Evolutionary conservation across 2,888 invertebrate species (phyloP).

Genomic region (Pollenia labialis): DNA sequence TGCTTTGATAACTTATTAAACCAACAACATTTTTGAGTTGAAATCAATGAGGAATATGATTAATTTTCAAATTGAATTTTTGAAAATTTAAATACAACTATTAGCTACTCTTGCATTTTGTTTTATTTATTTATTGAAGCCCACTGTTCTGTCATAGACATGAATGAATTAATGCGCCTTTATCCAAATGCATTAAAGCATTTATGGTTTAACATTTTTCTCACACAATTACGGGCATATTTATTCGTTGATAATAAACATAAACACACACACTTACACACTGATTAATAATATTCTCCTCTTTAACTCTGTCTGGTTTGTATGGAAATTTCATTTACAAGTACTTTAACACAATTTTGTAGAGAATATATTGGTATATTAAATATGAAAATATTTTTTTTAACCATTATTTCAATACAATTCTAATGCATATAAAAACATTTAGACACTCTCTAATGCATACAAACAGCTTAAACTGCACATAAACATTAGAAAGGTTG

Average conservation of each 20-base stretch:
- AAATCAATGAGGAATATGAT: too few species aligned
- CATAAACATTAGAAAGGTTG: slow-evolving; percentile 8
- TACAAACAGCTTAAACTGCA: slow-evolving; percentile 17
- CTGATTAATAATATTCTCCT: not conserved
- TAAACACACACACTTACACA: not conserved
- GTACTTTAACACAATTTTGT: slow-evolving; percentile 42
- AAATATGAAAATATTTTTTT: slow-evolving; percentile 8
- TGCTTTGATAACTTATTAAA: too few species aligned
- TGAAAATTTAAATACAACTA: too few species aligned
- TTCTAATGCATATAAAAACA: slow-evolving; percentile 14
- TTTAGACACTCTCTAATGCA: not conserved
- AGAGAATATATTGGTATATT: slow-evolving; percentile 20
- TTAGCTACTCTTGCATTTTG: too few species aligned
- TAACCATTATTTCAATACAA: slow-evolving; percentile 39
- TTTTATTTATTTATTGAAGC: not conserved
- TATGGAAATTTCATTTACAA: slow-evolving; percentile 6
- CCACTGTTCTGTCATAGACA: not conserved
- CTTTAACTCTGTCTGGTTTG: not conserved
- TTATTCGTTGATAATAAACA: not conserved
- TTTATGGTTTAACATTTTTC: slow-evolving; percentile 46
- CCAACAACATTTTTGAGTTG: too few species aligned
- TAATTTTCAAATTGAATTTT: too few species aligned
- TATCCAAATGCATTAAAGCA: slow-evolving; percentile 39
- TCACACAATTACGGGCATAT: not conserved
- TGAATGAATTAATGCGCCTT: not conserved